Conservation (phyloP, 1,140 invertebrate species). For the Reticulitermes speratus region DNA sequence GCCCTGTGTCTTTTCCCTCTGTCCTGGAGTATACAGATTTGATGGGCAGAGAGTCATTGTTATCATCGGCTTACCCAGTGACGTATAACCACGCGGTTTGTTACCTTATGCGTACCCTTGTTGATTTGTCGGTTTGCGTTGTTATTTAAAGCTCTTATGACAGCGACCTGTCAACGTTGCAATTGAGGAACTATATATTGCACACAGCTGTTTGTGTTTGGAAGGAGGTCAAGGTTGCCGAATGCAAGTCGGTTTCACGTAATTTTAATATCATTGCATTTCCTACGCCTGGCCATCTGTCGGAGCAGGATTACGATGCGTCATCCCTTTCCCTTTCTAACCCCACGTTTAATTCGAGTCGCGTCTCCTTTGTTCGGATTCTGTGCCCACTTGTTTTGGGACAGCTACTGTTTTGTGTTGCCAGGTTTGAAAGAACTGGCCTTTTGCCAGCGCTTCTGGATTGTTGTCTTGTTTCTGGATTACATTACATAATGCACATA, state of each 20-base stretch:
- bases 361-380: conserved; percentile 13
- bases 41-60: no score
- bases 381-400: neutral
- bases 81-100: no score
- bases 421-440: neutral
- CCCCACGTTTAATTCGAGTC: neutral
- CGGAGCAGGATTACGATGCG: neutral
- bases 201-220: neutral
- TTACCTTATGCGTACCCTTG: no score
- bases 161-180: neutral
- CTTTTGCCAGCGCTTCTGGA: no score
- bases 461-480: no score
- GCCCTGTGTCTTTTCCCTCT: no score
- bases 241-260: neutral
- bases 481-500: no score
- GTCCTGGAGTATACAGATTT: no score
- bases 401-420: neutral
- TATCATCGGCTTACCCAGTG: no score
- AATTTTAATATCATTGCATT: neutral
- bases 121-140: no score
- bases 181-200: neutral
- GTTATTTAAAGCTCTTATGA: no score
- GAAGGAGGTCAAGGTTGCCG: neutral
- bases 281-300: neutral
- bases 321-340: neutral